phyloP scores from a whole-genome alignment of 2,797 vertebrate genomes.

The Fundulus diaphanus region DNA sequence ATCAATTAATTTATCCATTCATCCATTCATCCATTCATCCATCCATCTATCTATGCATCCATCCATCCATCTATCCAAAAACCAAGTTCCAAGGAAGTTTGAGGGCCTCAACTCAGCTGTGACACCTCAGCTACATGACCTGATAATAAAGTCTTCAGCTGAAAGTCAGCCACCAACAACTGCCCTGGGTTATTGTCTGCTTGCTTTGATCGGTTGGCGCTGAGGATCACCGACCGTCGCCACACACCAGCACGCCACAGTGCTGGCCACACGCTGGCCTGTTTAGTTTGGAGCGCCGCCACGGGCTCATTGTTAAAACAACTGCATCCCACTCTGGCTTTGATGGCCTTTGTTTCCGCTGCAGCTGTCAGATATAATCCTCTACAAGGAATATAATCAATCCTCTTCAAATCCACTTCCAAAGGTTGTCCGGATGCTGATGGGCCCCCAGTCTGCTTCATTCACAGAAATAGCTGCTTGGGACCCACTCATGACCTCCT shows the following conservation, averaged over 20 bases:
- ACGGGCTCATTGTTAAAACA: slow-evolving; percentile 52
- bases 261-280: not conserved
- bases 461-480: slow-evolving; percentile 26
- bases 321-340: slow-evolving; percentile 41
- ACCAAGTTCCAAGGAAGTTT: not conserved
- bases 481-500: not conserved
- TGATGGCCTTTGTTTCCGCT: slow-evolving; percentile 49
- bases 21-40: too few species aligned
- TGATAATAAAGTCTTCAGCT: not conserved
- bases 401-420: slow-evolving; percentile 49
- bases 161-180: slow-evolving; percentile 14
- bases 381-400: slow-evolving; percentile 57
- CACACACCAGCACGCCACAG: not conserved
- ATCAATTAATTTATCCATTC: too few species aligned
- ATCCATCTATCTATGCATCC: too few species aligned
- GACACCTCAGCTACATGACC: slow-evolving; percentile 51
- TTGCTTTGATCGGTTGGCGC: slow-evolving; percentile 1
- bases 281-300: slow-evolving; percentile 33
- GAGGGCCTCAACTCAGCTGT: slow-evolving; percentile 51
- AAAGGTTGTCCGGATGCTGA: slow-evolving; percentile 46
- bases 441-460: slow-evolving; percentile 28
- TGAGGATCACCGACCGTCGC: not conserved
- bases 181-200: not conserved
- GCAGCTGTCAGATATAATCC: slow-evolving; percentile 64
- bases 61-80: too few species aligned